phyloP scores from a whole-genome alignment of 1,140 invertebrate species.

The Aleiodes sp. region DNA sequence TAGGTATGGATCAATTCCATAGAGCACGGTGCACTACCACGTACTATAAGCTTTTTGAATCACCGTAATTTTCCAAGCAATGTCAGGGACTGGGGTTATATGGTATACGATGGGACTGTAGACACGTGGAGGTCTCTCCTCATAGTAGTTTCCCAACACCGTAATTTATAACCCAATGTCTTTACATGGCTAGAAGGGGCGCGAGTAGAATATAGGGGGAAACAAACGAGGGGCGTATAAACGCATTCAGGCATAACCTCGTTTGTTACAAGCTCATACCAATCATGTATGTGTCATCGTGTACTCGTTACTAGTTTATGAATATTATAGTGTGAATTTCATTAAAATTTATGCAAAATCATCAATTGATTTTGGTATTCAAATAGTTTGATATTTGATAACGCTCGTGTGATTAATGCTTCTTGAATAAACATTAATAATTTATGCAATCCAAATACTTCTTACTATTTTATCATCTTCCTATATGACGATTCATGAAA shows the following conservation, averaged over 20 bases:
- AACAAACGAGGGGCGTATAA: slow-evolving; percentile 1
- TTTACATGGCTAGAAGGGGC: neutral
- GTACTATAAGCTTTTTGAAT: slow-evolving; percentile 8
- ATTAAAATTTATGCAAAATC: neutral
- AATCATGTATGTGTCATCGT: slow-evolving; percentile 7
- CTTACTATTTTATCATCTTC: no score
- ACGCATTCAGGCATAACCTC: slow-evolving; percentile 9
- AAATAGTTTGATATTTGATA: no score
- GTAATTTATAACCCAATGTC: slow-evolving; percentile 10
- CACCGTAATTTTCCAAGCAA: slow-evolving; percentile 14
- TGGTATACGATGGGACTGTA: neutral
- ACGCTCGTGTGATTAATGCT: no score
- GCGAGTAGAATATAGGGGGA: neutral
- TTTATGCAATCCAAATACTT: no score
- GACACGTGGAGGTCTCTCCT: slow-evolving; percentile 14
- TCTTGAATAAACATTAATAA: no score
- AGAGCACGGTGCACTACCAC: neutral
- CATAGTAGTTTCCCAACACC: neutral
- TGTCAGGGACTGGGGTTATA: neutral
- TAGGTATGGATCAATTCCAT: slow-evolving; percentile 15
- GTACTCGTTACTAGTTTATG: neutral
- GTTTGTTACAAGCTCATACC: slow-evolving; percentile 13
- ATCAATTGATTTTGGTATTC: neutral
- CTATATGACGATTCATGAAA: no score
- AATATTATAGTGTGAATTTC: neutral